A percentile compares a stretch with the other conserved stretches of the same genome.
phyloP scores from a whole-genome alignment of 2,113 vertebrate species.

The Myiagra hebetior region DNA sequence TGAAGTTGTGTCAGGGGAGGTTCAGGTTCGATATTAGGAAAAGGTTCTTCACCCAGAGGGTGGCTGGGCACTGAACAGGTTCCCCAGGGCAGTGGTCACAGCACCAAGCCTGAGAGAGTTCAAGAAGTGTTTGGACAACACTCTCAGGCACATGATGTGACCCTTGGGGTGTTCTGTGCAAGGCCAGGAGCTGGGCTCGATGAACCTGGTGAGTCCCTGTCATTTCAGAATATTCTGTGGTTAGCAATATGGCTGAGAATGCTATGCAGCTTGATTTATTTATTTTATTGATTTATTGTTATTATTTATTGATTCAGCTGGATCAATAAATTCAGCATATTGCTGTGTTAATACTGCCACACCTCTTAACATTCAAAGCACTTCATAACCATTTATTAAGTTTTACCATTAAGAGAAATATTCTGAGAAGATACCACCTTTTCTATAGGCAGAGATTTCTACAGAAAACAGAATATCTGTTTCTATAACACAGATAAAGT shows the following conservation, averaged over 20 bases:
- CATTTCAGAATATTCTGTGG: not conserved
- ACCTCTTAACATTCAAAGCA: not conserved
- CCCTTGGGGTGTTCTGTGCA: not conserved
- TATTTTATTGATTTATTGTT: too few species aligned
- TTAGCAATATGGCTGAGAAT: not conserved
- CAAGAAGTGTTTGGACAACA: not conserved
- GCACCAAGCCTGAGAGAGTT: not conserved
- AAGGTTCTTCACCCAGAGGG: not conserved
- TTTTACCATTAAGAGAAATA: not conserved
- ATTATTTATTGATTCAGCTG: too few species aligned
- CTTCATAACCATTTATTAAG: not conserved
- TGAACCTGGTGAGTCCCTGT: too few species aligned
- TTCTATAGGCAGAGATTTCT: not conserved
- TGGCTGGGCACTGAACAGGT: not conserved
- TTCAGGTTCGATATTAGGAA: not conserved
- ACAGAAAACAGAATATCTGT: too few species aligned
- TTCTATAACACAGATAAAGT: not conserved
- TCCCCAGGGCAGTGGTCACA: not conserved
- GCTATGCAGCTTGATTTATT: not conserved
- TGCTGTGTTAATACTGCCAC: not conserved
- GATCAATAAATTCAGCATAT: not conserved
- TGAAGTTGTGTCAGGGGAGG: not conserved
- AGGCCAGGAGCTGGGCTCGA: fast-evolving
- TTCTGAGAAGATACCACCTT: not conserved
- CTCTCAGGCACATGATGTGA: not conserved